phyloP scores from a whole-genome alignment of 2,888 invertebrate species.

The Petrolisthes manimaculis region DNA sequence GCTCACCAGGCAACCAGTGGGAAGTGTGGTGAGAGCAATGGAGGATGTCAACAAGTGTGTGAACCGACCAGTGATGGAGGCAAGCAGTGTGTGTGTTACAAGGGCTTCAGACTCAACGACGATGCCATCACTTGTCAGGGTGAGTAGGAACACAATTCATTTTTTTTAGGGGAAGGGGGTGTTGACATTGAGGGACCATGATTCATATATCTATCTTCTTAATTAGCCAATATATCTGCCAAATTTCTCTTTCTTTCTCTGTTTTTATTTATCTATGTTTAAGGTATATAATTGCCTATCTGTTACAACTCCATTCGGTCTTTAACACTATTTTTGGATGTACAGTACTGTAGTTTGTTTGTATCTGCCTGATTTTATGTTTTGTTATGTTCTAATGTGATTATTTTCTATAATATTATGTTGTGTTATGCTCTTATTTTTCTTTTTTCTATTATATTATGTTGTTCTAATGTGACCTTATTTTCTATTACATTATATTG shows the following conservation, averaged over 20 bases:
- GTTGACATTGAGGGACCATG: background rate
- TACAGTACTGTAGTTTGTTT: background rate
- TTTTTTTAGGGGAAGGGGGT: background rate
- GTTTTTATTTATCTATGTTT: background rate
- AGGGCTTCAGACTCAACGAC: conserved; percentile 57
- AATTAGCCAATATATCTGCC: no score
- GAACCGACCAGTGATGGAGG: conserved; percentile 34
- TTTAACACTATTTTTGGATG: background rate
- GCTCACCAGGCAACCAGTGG: conserved; percentile 40
- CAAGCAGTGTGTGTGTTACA: conserved; percentile 61
- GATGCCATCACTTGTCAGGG: conserved; percentile 58
- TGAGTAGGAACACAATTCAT: background rate
- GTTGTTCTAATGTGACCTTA: background rate
- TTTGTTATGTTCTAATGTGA: background rate
- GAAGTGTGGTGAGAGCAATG: conserved; percentile 61
- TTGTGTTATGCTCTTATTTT: background rate
- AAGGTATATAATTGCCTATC: background rate
- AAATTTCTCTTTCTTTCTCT: background rate
- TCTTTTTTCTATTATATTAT: background rate
- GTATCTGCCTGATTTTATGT: background rate
- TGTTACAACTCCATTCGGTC: background rate
- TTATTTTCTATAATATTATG: background rate
- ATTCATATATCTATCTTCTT: background rate
- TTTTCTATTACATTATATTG: no score
- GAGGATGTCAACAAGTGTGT: conserved; percentile 65